Percentiles rank a stretch among this genome's conserved stretches.
phyloP scores from a whole-genome alignment of 2,888 invertebrate genomes.

The Labia minor region DNA sequence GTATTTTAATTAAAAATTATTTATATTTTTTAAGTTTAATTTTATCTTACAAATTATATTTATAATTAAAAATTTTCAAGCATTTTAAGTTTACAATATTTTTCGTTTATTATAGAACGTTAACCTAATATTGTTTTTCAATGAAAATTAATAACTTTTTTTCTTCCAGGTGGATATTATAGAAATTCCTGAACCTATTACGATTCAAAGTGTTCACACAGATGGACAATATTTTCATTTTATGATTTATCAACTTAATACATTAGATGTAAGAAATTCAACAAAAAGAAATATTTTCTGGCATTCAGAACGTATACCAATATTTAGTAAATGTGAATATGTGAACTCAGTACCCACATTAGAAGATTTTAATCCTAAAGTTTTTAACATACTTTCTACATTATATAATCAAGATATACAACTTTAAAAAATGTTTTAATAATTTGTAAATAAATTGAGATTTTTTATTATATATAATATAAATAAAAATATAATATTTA shows the following conservation, averaged over 20 bases:
- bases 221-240: constrained; percentile 70
- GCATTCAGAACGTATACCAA: constrained; percentile 45
- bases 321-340: constrained; percentile 57
- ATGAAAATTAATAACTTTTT: too few relatives aligned
- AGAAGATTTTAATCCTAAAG: constrained; percentile 64
- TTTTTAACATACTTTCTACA: constrained; percentile 64
- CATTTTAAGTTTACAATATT: too few relatives aligned
- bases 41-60: too few relatives aligned
- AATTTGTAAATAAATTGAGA: neutral
- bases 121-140: too few relatives aligned
- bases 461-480: neutral
- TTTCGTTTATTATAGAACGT: too few relatives aligned
- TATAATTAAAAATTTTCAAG: too few relatives aligned
- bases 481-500: neutral
- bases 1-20: too few relatives aligned
- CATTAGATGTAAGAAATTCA: constrained; percentile 52
- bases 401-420: constrained; percentile 45
- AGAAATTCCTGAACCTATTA: constrained; percentile 63
- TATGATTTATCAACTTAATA: constrained; percentile 73
- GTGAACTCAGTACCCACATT: constrained; percentile 52
- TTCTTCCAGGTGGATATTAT: constrained; percentile 46
- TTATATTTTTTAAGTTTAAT: too few relatives aligned
- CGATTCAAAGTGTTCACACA: constrained; percentile 71
- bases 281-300: constrained; percentile 69
- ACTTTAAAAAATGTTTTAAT: neutral